Evolutionary conservation across 1,140 invertebrate genomes (phyloP), one percentile per base, ranked within the genome.

Genomic region (Yoshiicerus persimilis): DNA sequence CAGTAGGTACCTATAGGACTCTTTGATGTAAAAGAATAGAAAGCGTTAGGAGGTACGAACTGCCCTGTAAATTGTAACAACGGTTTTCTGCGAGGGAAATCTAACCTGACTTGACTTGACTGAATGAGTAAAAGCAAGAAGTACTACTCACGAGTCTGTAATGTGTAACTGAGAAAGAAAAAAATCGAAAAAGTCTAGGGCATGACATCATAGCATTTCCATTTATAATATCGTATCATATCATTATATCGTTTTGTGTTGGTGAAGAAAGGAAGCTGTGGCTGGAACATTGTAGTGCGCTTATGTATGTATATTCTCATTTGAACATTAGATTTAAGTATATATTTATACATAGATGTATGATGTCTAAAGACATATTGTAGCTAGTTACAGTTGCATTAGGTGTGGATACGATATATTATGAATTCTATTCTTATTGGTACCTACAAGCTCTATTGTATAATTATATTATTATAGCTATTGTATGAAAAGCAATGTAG

Each of bases 151-250:
- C 75, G 4, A 30, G 10, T 77, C 70, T 77, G 4, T 66, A 25
- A 27, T 30, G 23, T 70, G 66, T 30, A 27, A 30, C 25, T 70
- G 4, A 70, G 66, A 9, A 3, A 34, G 34, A 80, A 80, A 56
- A 80, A 80, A 80, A 80, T 80, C 75, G 75, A 80, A 80, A 80
- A 80, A 38, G 75, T 32, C 75, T 80, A 80, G 75, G 75, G 13
- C 75, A 80, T 80, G 75, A 80, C 75, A 80, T 80, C 75, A 80
- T 38, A 80, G 75, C 75, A 80, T 80, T 80, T 80, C 75, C 75
- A 80, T 80, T 80, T 80, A 80, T 80, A 80, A 80, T 80, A 38
- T 80, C 30, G 38, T 80, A 80, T 80, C 75, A 80, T 80, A 80
- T 80, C 75, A 80, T 80, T 80, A 80, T 80, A 80, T 80, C 75